Conservation (phyloP, 1,140 invertebrate species). For the Heliothis virescens region DNA sequence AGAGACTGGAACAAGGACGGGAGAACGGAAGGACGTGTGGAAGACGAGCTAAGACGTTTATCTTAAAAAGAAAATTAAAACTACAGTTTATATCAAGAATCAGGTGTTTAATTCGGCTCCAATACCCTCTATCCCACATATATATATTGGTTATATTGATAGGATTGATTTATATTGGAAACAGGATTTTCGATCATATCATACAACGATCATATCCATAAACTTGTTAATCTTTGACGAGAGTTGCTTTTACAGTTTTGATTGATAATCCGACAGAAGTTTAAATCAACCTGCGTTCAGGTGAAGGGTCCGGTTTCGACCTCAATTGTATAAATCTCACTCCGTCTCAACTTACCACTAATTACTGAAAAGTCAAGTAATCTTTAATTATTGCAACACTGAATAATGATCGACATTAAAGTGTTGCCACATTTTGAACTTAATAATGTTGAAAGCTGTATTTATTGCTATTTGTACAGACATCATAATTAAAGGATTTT, state of each 20-base stretch:
- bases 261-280: slow-evolving; percentile 41
- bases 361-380: slow-evolving; percentile 49
- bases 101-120: too few species aligned
- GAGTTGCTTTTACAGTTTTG: slow-evolving; percentile 37
- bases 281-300: slow-evolving; percentile 28
- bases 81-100: too few species aligned
- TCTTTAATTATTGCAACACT: slow-evolving; percentile 48
- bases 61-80: too few species aligned
- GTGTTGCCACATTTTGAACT: slow-evolving; percentile 40
- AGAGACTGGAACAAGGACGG: too few species aligned
- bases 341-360: slow-evolving; percentile 29
- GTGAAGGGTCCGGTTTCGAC: slow-evolving; percentile 39
- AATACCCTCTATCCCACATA: too few species aligned
- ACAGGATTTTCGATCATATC: background rate
- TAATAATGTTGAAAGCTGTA: slow-evolving; percentile 24
- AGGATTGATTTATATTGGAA: background rate
- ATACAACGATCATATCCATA: slow-evolving; percentile 3
- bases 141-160: too few species aligned
- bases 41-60: too few species aligned
- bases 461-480: slow-evolving; percentile 29
- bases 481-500: slow-evolving; percentile 37
- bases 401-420: slow-evolving; percentile 47
- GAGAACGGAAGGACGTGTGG: too few species aligned
- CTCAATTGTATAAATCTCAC: slow-evolving; percentile 44
- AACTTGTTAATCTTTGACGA: slow-evolving; percentile 23